Evolutionary conservation across 2,113 vertebrate genomes (phyloP).

Genomic region (Sphaerodactylus townsendi): DNA sequence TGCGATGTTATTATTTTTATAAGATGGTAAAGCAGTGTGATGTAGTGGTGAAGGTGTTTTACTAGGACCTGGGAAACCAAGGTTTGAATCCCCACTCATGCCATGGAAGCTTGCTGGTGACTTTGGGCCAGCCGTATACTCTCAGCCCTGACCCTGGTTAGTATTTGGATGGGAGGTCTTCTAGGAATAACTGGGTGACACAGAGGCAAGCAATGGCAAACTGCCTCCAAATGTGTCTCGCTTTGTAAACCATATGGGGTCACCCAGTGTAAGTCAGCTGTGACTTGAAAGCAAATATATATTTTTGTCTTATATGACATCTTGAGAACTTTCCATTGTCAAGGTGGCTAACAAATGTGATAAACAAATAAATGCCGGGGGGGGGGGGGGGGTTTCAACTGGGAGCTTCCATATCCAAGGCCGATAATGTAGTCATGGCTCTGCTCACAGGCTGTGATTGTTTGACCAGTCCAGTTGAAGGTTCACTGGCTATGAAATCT

Average conservation of each 20-base stretch:
- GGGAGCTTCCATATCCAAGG: background rate
- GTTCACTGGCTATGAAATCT: slow-evolving; percentile 14
- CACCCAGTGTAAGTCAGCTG: no score
- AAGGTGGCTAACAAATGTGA: background rate
- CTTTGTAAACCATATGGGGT: no score
- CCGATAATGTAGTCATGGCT: background rate
- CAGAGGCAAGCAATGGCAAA: no score
- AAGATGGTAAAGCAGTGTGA: background rate
- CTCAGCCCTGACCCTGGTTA: no score
- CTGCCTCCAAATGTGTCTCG: no score
- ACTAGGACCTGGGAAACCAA: no score
- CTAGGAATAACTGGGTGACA: no score
- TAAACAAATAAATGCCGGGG: background rate
- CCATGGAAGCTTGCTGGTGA: no score
- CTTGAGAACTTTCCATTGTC: background rate
- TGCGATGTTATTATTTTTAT: background rate
- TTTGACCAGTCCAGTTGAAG: background rate
- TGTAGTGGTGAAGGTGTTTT: background rate
- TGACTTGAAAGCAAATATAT: no score
- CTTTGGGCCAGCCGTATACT: no score
- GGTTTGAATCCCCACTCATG: no score
- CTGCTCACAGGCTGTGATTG: background rate
- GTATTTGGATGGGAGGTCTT: no score
- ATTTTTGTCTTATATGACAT: background rate
- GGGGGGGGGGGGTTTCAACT: background rate